Conservation (phyloP, 2,797 vertebrate species). For the Cichlasoma orientale region DNA sequence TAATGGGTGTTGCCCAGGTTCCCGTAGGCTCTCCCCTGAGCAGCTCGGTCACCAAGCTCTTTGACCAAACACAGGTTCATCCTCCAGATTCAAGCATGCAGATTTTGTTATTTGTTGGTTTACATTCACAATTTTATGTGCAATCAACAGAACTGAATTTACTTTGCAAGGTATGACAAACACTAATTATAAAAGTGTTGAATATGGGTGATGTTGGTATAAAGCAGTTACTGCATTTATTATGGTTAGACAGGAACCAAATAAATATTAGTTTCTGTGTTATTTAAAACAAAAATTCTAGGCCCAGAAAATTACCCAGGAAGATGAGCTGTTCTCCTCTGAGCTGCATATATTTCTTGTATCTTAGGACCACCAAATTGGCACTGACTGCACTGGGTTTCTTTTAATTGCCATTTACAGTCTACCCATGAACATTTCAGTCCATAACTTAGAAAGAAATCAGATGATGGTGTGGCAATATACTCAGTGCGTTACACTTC, state of each 20-base stretch:
- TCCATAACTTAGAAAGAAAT: not conserved
- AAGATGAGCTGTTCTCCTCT: not conserved
- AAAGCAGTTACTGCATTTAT: not conserved
- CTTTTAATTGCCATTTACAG: not conserved
- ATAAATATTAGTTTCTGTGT: not conserved
- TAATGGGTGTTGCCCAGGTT: slow-evolving; percentile 98
- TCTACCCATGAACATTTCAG: not conserved
- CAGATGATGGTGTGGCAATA: not conserved
- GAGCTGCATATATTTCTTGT: not conserved
- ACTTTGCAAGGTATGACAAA: not conserved
- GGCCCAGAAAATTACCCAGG: not conserved
- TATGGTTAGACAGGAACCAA: not conserved
- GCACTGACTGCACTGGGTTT: not conserved
- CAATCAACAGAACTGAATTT: not conserved
- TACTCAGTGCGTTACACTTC: not conserved
- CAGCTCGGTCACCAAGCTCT: slow-evolving; percentile 93
- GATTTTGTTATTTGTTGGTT: not conserved
- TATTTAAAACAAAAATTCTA: not conserved
- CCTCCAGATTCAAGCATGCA: slow-evolving; percentile 68
- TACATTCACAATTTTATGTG: not conserved
- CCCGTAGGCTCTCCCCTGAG: slow-evolving; percentile 93
- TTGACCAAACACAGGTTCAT: slow-evolving; percentile 95
- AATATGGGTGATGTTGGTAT: not conserved
- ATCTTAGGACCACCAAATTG: not conserved
- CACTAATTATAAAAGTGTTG: not conserved